A percentile compares a stretch with the other conserved stretches of the same genome.
These are phyloP conservation scores for Bhutanitis thaidina DNA, from an alignment of 2,888 invertebrate genomes.

Conservation along the genomic window DNA sequence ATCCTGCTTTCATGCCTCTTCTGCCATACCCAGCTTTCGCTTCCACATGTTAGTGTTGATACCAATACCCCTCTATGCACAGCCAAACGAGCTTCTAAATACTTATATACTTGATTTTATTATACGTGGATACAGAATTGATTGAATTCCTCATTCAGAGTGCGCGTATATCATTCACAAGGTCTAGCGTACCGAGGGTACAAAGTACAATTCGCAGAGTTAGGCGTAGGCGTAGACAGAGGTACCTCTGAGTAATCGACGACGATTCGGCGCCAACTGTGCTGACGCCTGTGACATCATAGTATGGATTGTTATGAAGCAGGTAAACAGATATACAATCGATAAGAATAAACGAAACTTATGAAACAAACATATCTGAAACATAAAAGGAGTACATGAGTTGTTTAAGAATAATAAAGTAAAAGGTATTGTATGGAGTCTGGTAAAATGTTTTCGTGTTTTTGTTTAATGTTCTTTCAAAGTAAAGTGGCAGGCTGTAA, in stretches of 20 bases:
- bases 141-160: not conserved
- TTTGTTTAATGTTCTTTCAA: too few relatives aligned
- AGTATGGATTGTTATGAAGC: conserved; percentile 2
- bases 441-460: too few relatives aligned
- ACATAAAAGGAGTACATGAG: not conserved
- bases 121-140: too few relatives aligned
- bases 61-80: too few relatives aligned
- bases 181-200: conserved; percentile 1
- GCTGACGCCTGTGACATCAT: conserved; percentile 9
- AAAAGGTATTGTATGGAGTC: too few relatives aligned
- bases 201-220: not conserved
- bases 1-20: too few relatives aligned
- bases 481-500: too few relatives aligned
- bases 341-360: not conserved
- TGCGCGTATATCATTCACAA: not conserved
- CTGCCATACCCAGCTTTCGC: too few relatives aligned
- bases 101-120: too few relatives aligned
- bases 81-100: too few relatives aligned
- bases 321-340: not conserved
- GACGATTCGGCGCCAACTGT: conserved; percentile 10
- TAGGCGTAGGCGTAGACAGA: not conserved
- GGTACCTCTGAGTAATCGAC: conserved; percentile 15
- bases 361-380: not conserved
- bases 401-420: not conserved
- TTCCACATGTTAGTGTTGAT: too few relatives aligned